Evolutionary conservation across 2,888 invertebrate species (phyloP).

Genomic region (Calliphora vomitoria): DNA sequence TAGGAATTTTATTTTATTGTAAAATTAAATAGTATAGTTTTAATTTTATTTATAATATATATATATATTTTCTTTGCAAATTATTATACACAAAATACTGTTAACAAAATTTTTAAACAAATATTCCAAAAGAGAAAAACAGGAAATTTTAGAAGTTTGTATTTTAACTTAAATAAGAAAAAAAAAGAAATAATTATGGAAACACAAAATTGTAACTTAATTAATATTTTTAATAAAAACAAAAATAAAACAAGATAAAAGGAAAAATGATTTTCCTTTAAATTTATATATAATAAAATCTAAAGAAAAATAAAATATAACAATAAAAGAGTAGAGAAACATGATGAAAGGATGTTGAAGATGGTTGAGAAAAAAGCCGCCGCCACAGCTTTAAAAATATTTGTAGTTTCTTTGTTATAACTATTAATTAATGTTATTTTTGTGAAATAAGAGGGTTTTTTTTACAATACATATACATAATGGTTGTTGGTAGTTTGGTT

Average conservation of each 20-base stretch:
- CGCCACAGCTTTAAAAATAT: constrained; percentile 51
- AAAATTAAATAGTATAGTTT: constrained; percentile 72
- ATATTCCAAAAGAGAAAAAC: constrained; percentile 71
- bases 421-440: constrained; percentile 8
- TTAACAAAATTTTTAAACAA: constrained; percentile 73
- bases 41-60: constrained; percentile 64
- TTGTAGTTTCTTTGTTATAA: constrained; percentile 10
- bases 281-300: constrained; percentile 32
- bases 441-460: constrained; percentile 8
- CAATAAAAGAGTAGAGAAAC: constrained; percentile 39
- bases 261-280: constrained; percentile 1
- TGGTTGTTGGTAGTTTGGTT: constrained; percentile 62
- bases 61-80: constrained; percentile 65
- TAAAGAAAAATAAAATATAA: constrained; percentile 36
- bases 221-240: constrained; percentile 57
- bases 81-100: constrained; percentile 78
- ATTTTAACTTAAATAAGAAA: constrained; percentile 47
- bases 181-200: constrained; percentile 62
- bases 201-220: constrained; percentile 61
- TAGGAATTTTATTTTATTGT: constrained; percentile 51
- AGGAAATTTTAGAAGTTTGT: constrained; percentile 47
- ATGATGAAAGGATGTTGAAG: background rate
- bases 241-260: constrained; percentile 52
- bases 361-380: constrained; percentile 43
- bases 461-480: constrained; percentile 71